Base-by-base conservation (phyloP, 2,888 invertebrate species). In the Spisula subtruncata region DNA sequence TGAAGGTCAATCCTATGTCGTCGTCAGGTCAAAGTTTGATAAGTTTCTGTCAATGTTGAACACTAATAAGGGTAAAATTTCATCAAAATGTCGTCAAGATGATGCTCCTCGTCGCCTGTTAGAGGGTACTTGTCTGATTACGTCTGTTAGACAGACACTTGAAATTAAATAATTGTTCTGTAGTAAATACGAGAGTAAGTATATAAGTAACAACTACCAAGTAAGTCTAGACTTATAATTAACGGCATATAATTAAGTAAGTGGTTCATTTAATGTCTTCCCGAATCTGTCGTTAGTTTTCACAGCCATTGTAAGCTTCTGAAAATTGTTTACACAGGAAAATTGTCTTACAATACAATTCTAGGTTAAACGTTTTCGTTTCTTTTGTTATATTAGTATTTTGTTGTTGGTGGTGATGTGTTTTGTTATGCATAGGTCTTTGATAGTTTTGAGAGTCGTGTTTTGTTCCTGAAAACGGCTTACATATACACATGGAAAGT, bases 181-280 rank as follows among this genome's bases (percentile, higher is more conserved):
- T 75, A 14, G 75, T 75, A 32, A 75, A 32, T 25, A 35, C 29
- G 16, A 35, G 35, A 35, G 16, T 35, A 75, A 35, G 75, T 75
- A 75, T 35, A 35, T 32, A 75, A 75, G 75, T 75, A 75, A 75
- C 32, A 32, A 35, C 32, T 32, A 12, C 18, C 32, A 75, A 75
- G 25, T 32, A 1, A 75, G 75, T 75, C 75, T 75, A 75, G 75
- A 75, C 75, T 75, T 18, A 35, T 75, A 75, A 75, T 75, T 75
- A 75, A 75, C 75, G 12, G 12, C 16, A 35, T 35, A 32, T 32
- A 75, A 75, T 75, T 4, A 12, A 75, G 75, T 32, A 75, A 75
- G 75, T 75, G 14, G 2, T 32, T 32, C 35, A 35, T 16, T 29
- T 16, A 18, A 32, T 35, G 8, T 35, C 18, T 29, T 5, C 12